Evolutionary conservation across 2,797 vertebrate species (phyloP).

Genomic region (Cryptoprocta ferox): DNA sequence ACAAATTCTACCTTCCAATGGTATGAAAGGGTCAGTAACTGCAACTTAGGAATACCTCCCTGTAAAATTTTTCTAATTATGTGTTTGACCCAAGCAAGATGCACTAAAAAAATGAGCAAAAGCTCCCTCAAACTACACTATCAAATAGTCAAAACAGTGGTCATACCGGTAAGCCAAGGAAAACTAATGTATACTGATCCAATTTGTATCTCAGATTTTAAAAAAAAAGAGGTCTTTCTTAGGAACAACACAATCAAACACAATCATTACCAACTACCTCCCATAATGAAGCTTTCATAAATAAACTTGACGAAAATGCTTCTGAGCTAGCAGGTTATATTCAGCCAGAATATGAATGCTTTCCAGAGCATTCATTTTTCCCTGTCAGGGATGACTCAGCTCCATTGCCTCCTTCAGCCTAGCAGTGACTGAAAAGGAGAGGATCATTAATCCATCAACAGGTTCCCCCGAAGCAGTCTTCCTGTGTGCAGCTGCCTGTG

Average conservation of each 20-base stretch:
- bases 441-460: not conserved
- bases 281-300: not conserved
- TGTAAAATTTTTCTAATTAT: not conserved
- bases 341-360: not conserved
- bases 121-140: not conserved
- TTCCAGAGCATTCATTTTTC: not conserved
- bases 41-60: conserved; percentile 37
- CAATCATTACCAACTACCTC: not conserved
- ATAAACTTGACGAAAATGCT: conserved; percentile 45
- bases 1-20: conserved; percentile 25
- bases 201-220: not conserved
- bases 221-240: conserved; percentile 20
- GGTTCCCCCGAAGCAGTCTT: not conserved
- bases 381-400: not conserved
- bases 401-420: not conserved
- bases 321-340: not conserved
- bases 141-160: not conserved
- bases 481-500: not conserved
- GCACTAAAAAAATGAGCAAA: conserved; percentile 3
- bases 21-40: not conserved
- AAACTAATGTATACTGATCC: not conserved
- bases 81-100: not conserved
- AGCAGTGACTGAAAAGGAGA: not conserved
- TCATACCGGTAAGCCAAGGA: conserved; percentile 6
- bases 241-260: not conserved